Conservation (phyloP, 2,888 invertebrate species). For the Craniophora ligustri region DNA sequence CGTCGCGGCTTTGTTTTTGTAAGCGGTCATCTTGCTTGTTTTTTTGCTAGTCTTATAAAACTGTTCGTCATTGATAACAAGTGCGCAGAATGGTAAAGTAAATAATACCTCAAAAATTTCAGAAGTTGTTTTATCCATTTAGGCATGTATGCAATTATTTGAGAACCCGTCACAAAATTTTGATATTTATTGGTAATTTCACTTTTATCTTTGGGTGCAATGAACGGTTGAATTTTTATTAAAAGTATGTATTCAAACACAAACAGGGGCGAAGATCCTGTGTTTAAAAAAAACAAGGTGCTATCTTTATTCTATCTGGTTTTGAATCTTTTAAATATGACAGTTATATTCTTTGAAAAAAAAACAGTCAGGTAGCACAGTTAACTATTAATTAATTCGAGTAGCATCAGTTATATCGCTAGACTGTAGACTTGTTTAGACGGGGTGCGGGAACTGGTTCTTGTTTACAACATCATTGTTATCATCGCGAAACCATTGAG, state of each 20-base stretch:
- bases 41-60: slow-evolving; percentile 63
- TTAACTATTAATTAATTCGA: slow-evolving; percentile 17
- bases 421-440: slow-evolving; percentile 2
- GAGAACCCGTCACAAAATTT: no score
- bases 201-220: slow-evolving; percentile 65
- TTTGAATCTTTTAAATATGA: neutral
- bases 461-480: slow-evolving; percentile 32
- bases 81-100: slow-evolving; percentile 42
- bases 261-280: slow-evolving; percentile 8
- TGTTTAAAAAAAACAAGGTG: no score
- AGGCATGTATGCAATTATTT: no score
- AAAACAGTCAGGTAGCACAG: no score
- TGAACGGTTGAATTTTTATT: slow-evolving; percentile 27
- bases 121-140: slow-evolving; percentile 47
- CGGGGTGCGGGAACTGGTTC: slow-evolving; percentile 24
- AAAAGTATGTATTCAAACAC: neutral
- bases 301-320: no score
- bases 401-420: slow-evolving; percentile 6
- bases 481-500: slow-evolving; percentile 12
- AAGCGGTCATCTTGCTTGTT: slow-evolving; percentile 54
- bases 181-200: slow-evolving; percentile 66
- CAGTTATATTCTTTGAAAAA: no score
- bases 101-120: slow-evolving; percentile 37
- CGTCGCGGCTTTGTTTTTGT: slow-evolving; percentile 78
- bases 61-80: slow-evolving; percentile 51